Percentiles rank a stretch among this genome's conserved stretches.
Evolutionary conservation across 2,888 invertebrate species (phyloP).

Genomic region (Drosophila cognata): DNA sequence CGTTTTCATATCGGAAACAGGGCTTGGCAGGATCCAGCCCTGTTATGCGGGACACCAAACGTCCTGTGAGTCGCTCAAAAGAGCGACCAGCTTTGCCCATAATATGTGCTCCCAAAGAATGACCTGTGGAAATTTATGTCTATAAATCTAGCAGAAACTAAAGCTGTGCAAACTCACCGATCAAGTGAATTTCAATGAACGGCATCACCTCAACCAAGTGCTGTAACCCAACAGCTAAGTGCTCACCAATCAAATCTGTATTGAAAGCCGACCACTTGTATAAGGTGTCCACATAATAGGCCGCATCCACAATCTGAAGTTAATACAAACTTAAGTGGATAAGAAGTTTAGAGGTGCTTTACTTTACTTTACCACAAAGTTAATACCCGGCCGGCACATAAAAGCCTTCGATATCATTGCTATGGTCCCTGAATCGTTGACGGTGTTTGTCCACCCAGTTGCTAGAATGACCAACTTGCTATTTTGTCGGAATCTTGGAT

Average conservation of each 20-base stretch:
- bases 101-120: constrained; percentile 84
- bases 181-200: constrained; percentile 79
- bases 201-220: constrained; percentile 71
- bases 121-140: constrained; percentile 59
- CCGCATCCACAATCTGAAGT: constrained; percentile 78
- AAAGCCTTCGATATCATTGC: constrained; percentile 77
- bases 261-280: constrained; percentile 84
- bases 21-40: constrained; percentile 84
- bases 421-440: constrained; percentile 72
- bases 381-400: constrained; percentile 79
- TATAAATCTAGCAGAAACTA: neutral
- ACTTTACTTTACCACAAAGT: constrained; percentile 79
- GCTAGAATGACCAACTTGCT: constrained; percentile 81
- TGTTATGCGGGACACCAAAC: constrained; percentile 79
- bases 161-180: constrained; percentile 54
- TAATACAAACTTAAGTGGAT: neutral
- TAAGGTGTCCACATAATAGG: constrained; percentile 79
- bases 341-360: neutral
- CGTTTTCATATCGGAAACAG: constrained; percentile 78
- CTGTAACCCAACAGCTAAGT: constrained; percentile 72
- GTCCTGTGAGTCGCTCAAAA: constrained; percentile 75
- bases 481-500: constrained; percentile 71
- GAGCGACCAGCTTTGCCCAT: constrained; percentile 81
- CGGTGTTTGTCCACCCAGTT: constrained; percentile 83
- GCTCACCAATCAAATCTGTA: constrained; percentile 81